These are phyloP conservation scores for Zaprionus africanus DNA, from an alignment of 1,140 invertebrate genomes.

Conservation along the genomic window DNA sequence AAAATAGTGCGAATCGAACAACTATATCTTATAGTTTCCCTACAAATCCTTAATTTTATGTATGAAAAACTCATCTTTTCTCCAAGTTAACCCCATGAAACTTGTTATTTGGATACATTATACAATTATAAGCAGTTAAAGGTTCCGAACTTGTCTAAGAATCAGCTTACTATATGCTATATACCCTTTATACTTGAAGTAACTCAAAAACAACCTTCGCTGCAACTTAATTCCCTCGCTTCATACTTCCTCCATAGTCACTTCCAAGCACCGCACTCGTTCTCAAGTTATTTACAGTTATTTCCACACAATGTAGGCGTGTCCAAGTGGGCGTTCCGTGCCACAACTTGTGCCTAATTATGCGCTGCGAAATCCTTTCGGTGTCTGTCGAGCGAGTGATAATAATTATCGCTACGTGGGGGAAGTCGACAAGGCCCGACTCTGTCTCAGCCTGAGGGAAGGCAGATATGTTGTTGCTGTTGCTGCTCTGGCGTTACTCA, in stretches of 20 bases:
- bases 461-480: not conserved
- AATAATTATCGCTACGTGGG: slow-evolving; percentile 57
- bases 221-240: not conserved
- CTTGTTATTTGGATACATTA: accelerated
- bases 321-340: slow-evolving; percentile 59
- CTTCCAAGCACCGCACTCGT: not conserved
- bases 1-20: not conserved
- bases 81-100: not conserved
- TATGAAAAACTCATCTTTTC: not conserved
- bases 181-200: not conserved
- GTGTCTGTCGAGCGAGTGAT: slow-evolving; percentile 41
- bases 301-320: slow-evolving; percentile 50
- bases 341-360: slow-evolving; percentile 55
- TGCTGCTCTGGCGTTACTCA: not conserved
- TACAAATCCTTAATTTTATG: not conserved
- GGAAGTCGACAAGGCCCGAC: not conserved
- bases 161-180: not conserved
- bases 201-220: not conserved
- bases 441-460: not conserved
- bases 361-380: slow-evolving; percentile 50
- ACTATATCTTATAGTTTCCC: not conserved
- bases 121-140: not conserved
- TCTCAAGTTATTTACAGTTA: slow-evolving; percentile 16
- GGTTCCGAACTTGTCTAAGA: not conserved
- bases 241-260: not conserved